These are phyloP conservation scores for Apogon talboti DNA, from an alignment of 2,797 vertebrate species.

Conservation along the genomic window DNA sequence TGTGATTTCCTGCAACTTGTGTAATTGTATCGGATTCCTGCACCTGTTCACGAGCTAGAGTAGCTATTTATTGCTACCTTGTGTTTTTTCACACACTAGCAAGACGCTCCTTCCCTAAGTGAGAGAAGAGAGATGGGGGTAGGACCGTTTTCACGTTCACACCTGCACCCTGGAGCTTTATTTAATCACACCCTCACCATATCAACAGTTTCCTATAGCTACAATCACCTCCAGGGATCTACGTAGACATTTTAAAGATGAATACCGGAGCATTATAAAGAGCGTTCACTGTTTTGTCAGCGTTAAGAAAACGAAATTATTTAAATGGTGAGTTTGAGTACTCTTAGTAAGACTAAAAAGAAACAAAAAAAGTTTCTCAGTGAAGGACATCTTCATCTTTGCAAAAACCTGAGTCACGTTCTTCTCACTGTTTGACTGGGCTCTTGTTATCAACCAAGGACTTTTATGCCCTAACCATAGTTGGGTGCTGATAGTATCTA, in stretches of 20 bases:
- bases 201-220: conserved; percentile 72
- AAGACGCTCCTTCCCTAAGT: conserved; percentile 22
- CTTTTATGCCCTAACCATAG: conserved; percentile 56
- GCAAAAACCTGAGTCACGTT: conserved; percentile 55
- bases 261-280: conserved; percentile 11
- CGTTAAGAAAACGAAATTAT: conserved; percentile 1
- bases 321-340: conserved; percentile 25
- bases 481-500: conserved; percentile 63
- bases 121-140: conserved; percentile 18
- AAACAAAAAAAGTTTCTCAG: conserved; percentile 10
- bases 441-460: conserved; percentile 68
- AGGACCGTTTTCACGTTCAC: conserved; percentile 50
- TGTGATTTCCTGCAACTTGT: conserved; percentile 20
- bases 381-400: conserved; percentile 53
- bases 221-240: conserved; percentile 54
- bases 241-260: not conserved
- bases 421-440: conserved; percentile 42
- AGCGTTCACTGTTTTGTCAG: not conserved
- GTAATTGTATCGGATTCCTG: conserved; percentile 30
- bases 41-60: conserved; percentile 36
- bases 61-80: conserved; percentile 27
- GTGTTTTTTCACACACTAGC: conserved; percentile 39
- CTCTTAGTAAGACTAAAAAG: conserved; percentile 20
- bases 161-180: conserved; percentile 49
- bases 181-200: conserved; percentile 54